phyloP scores from a whole-genome alignment of 2,888 invertebrate genomes.

The Andrena bicolor region DNA sequence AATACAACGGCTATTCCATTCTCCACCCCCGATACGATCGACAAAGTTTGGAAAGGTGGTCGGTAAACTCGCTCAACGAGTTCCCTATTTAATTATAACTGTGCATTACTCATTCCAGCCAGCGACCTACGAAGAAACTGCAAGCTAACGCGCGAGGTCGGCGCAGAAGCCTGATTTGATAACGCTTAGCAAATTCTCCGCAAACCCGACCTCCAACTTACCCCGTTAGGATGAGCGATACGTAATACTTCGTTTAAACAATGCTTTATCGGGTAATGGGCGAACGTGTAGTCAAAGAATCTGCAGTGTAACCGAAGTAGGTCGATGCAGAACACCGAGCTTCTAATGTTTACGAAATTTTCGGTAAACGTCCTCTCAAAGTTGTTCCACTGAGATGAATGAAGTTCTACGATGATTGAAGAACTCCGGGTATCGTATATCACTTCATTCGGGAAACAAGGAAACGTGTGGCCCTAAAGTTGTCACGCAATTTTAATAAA shows the following conservation, averaged over 20 bases:
- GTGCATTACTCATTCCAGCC: constrained; percentile 40
- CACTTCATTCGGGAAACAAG: not conserved
- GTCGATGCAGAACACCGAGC: not conserved
- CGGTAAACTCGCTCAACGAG: constrained; percentile 44
- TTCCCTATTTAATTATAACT: constrained; percentile 71
- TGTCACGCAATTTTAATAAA: not conserved
- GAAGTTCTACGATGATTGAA: constrained; percentile 2
- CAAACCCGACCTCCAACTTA: not conserved
- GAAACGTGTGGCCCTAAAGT: not conserved
- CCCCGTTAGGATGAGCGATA: not conserved
- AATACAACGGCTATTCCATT: constrained; percentile 10
- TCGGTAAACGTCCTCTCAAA: constrained; percentile 21
- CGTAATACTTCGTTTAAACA: constrained; percentile 14
- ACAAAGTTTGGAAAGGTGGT: constrained; percentile 54
- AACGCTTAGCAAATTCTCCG: constrained; percentile 53
- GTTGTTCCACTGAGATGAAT: constrained; percentile 12
- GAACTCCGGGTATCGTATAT: not conserved
- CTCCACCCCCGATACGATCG: constrained; percentile 29
- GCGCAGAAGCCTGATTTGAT: constrained; percentile 28
- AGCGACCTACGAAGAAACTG: constrained; percentile 33
- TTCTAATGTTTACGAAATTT: not conserved
- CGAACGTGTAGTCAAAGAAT: not conserved
- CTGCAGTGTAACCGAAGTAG: not conserved
- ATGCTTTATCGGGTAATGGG: constrained; percentile 22
- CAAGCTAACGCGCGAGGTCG: constrained; percentile 4